Evolutionary conservation across 2,888 invertebrate species (phyloP), one percentile per base, ranked within the genome.

Genomic region (Timema podura): DNA sequence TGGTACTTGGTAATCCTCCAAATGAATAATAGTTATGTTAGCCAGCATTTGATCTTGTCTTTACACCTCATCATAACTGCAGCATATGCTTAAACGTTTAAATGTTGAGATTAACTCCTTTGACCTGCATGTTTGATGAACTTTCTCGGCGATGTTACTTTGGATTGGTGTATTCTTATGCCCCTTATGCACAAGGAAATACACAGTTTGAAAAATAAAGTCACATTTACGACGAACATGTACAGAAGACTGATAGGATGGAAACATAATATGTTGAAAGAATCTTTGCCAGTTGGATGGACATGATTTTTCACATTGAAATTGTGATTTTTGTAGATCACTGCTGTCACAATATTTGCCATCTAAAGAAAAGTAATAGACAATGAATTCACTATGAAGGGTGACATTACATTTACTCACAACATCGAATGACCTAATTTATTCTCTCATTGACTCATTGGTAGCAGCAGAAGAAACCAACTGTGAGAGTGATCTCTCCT

Each of bases 11-110:
- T 13, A 13, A 30, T 30, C 57, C 30, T 57, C 13, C 10, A 1
- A 15, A 16, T n/a, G 10, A 30, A 57, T 11, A 30, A 57, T 13
- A 54, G 54, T 54, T 54, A 5, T 57, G 13, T 57, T n/a, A 16
- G 57, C 57, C 30, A 57, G 57, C 57, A 57, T 57, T n/a, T 57
- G 57, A 13, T 57, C 57, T 57, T 57, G 13, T 16, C 57, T 15
- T 16, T 16, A n/a, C 30, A 57, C 57, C 8, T 57, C 57, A n/a
- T 57, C 57, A 57, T n/a, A 57, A n/a, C 57, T n/a, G n/a, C 15
- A n/a, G 30, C 30, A 30, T 30, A 30, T 30, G 30, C 30, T 3
- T 30, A 16, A n/a, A 57, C 57, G 13, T n/a, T 6, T 57, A 30
- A 57, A 57, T 30, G 30, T 57, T 15, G 57, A 16, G 6, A 57